Conservation (phyloP, 2,113 vertebrate species). For the Eurypyga helias region DNA sequence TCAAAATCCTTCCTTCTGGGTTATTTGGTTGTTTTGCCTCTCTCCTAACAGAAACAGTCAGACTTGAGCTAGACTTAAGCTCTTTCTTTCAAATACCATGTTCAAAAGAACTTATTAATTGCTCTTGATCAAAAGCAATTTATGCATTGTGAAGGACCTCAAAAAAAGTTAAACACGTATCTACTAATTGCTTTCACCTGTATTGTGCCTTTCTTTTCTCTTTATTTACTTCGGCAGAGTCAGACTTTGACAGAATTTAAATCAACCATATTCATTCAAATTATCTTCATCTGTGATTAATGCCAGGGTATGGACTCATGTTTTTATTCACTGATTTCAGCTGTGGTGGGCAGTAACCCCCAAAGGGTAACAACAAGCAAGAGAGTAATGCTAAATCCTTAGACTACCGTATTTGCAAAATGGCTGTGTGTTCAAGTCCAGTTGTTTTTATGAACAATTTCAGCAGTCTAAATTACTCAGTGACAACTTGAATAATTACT, state of each 20-base stretch:
- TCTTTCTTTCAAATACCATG: not conserved
- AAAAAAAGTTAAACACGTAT: not conserved
- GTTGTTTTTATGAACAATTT: slow-evolving; percentile 40
- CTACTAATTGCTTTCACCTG: not conserved
- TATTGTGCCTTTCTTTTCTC: not conserved
- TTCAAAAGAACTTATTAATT: not conserved
- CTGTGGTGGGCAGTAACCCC: not conserved
- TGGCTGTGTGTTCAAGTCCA: not conserved
- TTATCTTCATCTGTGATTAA: not conserved
- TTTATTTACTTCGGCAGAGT: not conserved
- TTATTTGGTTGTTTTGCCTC: not conserved
- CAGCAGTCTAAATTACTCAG: slow-evolving; percentile 8
- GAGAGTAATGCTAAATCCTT: not conserved
- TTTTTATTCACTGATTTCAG: slow-evolving; percentile 13
- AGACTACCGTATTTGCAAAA: not conserved
- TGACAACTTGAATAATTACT: slow-evolving; percentile 19
- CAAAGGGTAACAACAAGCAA: not conserved
- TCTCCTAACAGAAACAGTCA: not conserved
- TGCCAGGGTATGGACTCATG: not conserved
- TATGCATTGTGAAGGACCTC: not conserved
- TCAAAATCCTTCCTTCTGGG: not conserved
- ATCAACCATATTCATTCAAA: slow-evolving; percentile 11
- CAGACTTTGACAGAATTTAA: slow-evolving; percentile 2
- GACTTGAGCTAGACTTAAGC: not conserved
- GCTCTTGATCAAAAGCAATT: not conserved